Percentiles rank a stretch among this genome's conserved stretches.
Evolutionary conservation across 2,797 vertebrate species (phyloP).

Genomic region (Phoebastria nigripes): DNA sequence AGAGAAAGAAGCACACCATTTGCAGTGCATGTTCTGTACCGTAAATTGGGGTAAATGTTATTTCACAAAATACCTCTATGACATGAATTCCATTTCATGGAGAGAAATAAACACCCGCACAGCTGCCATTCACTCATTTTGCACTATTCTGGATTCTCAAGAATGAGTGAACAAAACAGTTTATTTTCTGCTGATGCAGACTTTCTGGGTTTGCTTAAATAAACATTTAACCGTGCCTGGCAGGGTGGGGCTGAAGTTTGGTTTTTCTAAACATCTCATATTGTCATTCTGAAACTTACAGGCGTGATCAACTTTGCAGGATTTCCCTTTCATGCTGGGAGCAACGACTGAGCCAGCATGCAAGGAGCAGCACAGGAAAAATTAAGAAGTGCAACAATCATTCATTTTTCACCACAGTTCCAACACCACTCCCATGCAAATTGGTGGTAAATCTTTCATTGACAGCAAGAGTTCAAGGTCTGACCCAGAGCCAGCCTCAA

Average conservation of each 20-base stretch:
- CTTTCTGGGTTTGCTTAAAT: not conserved
- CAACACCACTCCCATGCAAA: not conserved
- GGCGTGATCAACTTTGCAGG: constrained; percentile 20
- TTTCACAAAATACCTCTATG: not conserved
- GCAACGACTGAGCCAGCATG: not conserved
- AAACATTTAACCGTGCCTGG: not conserved
- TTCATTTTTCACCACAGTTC: not conserved
- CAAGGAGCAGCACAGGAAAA: not conserved
- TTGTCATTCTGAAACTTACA: constrained; percentile 42
- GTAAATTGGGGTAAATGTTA: not conserved
- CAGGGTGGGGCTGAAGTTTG: constrained; percentile 54
- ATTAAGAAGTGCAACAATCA: not conserved
- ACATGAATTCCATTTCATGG: not conserved
- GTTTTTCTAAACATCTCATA: constrained; percentile 3
- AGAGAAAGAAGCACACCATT: not conserved
- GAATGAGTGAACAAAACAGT: not conserved
- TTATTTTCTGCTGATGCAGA: constrained; percentile 2
- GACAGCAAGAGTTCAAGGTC: not conserved
- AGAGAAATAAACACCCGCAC: not conserved
- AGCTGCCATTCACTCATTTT: not conserved
- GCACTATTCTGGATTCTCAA: not conserved
- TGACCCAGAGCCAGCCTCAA: not conserved
- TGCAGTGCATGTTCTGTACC: not conserved
- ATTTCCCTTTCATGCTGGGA: constrained; percentile 50
- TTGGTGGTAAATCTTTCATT: not conserved